Evolutionary conservation across 2,888 invertebrate species (phyloP).

Genomic region (Trichacis sp.): DNA sequence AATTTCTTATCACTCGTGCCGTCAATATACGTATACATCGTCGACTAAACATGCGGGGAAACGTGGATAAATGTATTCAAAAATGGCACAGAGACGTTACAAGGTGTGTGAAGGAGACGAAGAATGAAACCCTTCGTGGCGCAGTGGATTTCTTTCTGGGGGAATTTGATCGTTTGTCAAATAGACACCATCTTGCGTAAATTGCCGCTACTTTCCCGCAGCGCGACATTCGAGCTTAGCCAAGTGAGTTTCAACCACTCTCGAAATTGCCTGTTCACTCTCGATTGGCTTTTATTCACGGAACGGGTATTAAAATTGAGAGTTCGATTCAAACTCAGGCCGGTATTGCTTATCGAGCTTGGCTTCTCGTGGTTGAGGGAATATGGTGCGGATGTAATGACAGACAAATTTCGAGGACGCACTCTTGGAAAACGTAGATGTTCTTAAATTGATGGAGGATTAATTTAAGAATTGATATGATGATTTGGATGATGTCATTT

Average conservation of each 20-base stretch:
- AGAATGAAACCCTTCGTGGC: conserved; percentile 47
- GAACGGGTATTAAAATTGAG: conserved; percentile 41
- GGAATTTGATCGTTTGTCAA: conserved; percentile 67
- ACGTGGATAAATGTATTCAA: conserved; percentile 63
- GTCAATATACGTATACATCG: conserved; percentile 61
- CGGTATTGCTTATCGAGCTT: no score
- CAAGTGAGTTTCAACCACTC: conserved; percentile 45
- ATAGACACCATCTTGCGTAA: conserved; percentile 62
- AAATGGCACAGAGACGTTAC: conserved; percentile 46
- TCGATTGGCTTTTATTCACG: conserved; percentile 45
- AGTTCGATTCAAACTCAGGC: conserved; percentile 38
- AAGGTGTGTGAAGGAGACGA: conserved; percentile 41
- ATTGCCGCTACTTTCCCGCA: conserved; percentile 52
- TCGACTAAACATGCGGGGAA: conserved; percentile 51
- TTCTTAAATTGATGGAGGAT: no score
- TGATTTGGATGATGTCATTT: no score
- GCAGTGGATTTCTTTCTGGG: conserved; percentile 56
- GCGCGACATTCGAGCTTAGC: conserved; percentile 38
- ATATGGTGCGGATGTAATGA: no score
- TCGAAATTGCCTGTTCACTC: conserved; percentile 52
- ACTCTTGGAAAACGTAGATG: no score
- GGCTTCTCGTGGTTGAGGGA: no score
- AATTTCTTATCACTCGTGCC: conserved; percentile 59
- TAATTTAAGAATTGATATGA: no score
- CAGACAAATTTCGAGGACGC: no score